phyloP scores from a whole-genome alignment of 2,113 vertebrate genomes.

The Gambusia holbrooki region DNA sequence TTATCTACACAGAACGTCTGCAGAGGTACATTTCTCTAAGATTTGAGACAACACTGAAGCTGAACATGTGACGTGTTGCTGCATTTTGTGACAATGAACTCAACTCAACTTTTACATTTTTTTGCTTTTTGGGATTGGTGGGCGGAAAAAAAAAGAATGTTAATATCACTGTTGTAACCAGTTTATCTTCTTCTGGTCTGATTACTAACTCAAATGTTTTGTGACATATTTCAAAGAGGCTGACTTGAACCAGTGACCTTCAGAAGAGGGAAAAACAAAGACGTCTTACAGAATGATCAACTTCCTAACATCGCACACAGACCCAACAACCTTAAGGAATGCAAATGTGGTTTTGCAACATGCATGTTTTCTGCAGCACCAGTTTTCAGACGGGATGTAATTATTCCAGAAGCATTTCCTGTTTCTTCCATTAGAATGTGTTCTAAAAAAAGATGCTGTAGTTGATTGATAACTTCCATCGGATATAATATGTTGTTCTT shows the following conservation, averaged over 20 bases:
- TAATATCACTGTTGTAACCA: not conserved
- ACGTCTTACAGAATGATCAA: not conserved
- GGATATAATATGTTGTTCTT: too few relatives aligned
- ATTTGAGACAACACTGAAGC: not conserved
- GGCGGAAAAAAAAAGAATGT: too few relatives aligned
- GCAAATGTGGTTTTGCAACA: not conserved
- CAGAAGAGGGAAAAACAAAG: not conserved
- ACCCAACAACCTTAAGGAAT: not conserved
- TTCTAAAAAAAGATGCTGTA: not conserved
- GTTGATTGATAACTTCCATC: too few relatives aligned
- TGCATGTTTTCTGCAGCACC: not conserved
- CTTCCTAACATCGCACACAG: not conserved
- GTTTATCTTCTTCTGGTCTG: not conserved
- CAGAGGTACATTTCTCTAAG: not conserved
- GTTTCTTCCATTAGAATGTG: not conserved
- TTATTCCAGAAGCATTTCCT: slow-evolving; percentile 3
- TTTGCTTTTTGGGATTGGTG: not conserved
- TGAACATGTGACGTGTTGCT: too few relatives aligned
- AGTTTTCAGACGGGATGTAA: not conserved
- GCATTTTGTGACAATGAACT: too few relatives aligned
- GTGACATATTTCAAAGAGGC: not conserved
- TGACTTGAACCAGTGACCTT: not conserved
- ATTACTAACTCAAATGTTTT: not conserved
- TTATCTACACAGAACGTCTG: not conserved
- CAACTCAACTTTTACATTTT: too few relatives aligned